phyloP scores from a whole-genome alignment of 1,140 invertebrate genomes.

The Argopecten irradians region DNA sequence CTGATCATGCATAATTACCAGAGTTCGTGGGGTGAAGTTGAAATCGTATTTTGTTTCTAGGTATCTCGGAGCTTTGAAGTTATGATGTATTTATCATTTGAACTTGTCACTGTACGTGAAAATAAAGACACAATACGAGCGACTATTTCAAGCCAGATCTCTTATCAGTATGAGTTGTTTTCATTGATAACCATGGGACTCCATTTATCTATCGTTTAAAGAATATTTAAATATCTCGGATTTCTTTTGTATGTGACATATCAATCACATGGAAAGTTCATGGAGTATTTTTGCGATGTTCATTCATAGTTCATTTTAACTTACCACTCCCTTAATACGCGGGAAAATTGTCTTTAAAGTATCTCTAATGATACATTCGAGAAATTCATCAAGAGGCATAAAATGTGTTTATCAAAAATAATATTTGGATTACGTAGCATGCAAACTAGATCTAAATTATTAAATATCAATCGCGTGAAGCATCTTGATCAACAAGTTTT shows the following conservation, averaged over 20 bases:
- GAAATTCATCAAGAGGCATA: no score
- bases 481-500: no score
- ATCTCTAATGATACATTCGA: no score
- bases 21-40: background rate
- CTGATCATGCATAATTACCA: background rate
- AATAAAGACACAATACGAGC: conserved; percentile 7
- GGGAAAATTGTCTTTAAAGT: no score
- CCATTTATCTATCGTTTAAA: background rate
- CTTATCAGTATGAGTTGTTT: background rate
- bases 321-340: no score
- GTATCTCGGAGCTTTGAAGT: background rate
- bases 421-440: no score
- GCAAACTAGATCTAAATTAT: no score
- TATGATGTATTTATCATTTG: background rate
- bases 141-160: background rate
- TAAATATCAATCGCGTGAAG: no score
- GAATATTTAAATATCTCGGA: background rate
- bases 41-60: background rate
- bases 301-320: background rate
- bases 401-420: no score
- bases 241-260: background rate
- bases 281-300: background rate
- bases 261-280: background rate
- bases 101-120: background rate
- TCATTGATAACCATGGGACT: background rate